A percentile compares a stretch with the other conserved stretches of the same genome.
These are phyloP conservation scores for Hiodon alosoides DNA, from an alignment of 2,113 vertebrate genomes.

Conservation along the genomic window DNA sequence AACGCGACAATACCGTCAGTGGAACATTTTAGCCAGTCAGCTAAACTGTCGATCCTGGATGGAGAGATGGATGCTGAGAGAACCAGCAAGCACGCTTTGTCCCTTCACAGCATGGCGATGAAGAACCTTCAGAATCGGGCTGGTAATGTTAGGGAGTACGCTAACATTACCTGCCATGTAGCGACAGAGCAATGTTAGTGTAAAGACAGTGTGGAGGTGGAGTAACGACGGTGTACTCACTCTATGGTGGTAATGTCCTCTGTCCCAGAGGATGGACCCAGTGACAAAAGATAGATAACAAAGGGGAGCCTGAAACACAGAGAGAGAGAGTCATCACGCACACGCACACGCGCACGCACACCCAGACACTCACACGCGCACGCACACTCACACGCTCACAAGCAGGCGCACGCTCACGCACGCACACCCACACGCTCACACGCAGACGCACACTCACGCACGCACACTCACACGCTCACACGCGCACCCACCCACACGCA, in stretches of 20 bases:
- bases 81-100: too few relatives aligned
- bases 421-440: not conserved
- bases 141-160: not conserved
- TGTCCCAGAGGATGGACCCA: slow-evolving; percentile 50
- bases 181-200: not conserved
- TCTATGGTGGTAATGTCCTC: slow-evolving; percentile 34
- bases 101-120: not conserved
- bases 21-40: too few relatives aligned
- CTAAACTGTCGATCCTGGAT: too few relatives aligned
- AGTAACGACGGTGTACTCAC: slow-evolving; percentile 28
- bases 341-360: not conserved
- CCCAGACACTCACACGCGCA: not conserved
- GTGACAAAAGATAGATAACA: slow-evolving; percentile 55
- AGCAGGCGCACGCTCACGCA: not conserved
- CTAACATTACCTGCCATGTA: not conserved
- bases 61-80: too few relatives aligned
- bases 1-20: too few relatives aligned
- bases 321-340: slow-evolving; percentile 30
- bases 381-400: not conserved
- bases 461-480: not conserved
- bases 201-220: slow-evolving; percentile 30
- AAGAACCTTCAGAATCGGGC: not conserved
- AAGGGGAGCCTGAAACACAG: slow-evolving; percentile 42
- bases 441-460: not conserved
- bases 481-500: slow-evolving; percentile 29